Conservation (phyloP, 2,888 invertebrate species). For the Teleogryllus oceanicus region DNA sequence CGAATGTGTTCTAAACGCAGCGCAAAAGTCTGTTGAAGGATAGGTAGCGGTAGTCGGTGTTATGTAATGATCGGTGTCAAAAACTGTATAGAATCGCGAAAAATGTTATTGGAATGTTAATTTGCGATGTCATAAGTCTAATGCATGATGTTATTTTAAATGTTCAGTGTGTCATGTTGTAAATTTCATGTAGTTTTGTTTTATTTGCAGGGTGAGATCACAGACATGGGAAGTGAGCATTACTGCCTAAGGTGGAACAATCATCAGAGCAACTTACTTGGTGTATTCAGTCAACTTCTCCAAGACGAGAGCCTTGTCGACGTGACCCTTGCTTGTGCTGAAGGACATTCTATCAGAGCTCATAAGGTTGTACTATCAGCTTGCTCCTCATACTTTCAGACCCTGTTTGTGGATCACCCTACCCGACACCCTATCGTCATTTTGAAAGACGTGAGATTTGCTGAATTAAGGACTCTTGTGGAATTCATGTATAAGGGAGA, state of each 20-base stretch:
- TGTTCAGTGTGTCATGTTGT: constrained; percentile 3
- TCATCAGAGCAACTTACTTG: constrained; percentile 97
- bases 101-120: not conserved
- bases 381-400: constrained; percentile 93
- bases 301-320: constrained; percentile 94
- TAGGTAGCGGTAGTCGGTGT: constrained; percentile 4
- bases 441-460: constrained; percentile 88
- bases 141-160: not conserved
- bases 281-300: constrained; percentile 93
- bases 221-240: constrained; percentile 97
- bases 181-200: not conserved
- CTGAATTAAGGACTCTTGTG: constrained; percentile 84
- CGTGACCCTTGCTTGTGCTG: constrained; percentile 94
- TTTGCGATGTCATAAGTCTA: not conserved
- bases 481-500: constrained; percentile 97
- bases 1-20: too few species aligned
- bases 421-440: constrained; percentile 91
- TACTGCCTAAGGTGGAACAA: constrained; percentile 98
- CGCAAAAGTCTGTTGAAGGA: not conserved
- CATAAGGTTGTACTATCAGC: constrained; percentile 94
- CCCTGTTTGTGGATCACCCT: constrained; percentile 88
- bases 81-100: constrained; percentile 23
- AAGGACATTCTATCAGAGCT: constrained; percentile 91
- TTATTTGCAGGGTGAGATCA: constrained; percentile 70
- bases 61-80: constrained; percentile 20